A percentile compares a stretch with the other conserved stretches of the same genome.
Conservation (phyloP, 2,797 vertebrate genomes). For the Myiotriccus ornatus region DNA sequence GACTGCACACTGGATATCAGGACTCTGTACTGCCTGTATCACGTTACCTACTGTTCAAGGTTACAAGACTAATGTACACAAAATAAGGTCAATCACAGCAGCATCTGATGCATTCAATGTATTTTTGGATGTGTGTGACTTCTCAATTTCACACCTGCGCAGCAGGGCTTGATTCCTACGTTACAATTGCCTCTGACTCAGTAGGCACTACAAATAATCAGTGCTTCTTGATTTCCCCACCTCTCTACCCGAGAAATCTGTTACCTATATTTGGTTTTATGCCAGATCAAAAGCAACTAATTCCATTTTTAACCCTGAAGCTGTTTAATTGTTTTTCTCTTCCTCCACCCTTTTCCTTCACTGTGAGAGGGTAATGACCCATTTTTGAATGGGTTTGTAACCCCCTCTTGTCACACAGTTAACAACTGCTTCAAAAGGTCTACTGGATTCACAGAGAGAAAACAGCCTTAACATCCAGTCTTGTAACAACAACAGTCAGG, state of each 20-base stretch:
- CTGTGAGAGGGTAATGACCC: not conserved
- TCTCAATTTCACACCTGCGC: not conserved
- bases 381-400: not conserved
- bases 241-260: not conserved
- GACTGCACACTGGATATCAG: not conserved
- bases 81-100: conserved; percentile 25
- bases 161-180: not conserved
- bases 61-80: not conserved
- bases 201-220: conserved; percentile 13
- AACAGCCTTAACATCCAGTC: not conserved
- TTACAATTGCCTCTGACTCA: not conserved
- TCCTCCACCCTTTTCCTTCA: not conserved
- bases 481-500: not conserved
- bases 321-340: not conserved
- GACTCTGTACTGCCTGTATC: not conserved
- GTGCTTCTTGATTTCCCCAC: not conserved
- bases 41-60: not conserved
- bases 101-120: not conserved
- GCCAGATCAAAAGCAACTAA: not conserved
- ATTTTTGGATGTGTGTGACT: not conserved
- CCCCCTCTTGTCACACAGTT: not conserved
- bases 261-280: not conserved
- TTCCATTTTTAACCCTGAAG: not conserved
- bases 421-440: not conserved
- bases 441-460: not conserved